Evolutionary conservation across 2,888 invertebrate species (phyloP), one percentile per base, ranked within the genome.

Genomic region (Hybos culiciformis): DNA sequence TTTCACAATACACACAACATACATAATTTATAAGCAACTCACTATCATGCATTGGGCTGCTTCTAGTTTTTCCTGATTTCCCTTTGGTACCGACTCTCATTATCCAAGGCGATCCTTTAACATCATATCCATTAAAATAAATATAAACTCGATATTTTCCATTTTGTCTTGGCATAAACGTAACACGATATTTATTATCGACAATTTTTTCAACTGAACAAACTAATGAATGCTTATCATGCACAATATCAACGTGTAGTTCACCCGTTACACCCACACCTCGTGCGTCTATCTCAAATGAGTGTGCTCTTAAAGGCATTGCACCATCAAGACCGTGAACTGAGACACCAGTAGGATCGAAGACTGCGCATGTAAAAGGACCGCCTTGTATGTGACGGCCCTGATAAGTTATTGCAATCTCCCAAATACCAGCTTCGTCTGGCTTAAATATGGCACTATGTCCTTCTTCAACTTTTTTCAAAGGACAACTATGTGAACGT

Each of bases 391-490:
- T 94, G 62, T 96, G 92, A 56, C 91, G 84, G 24, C 91, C 91
- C 60, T 94, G 92, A 64, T 96, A 96, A 24, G 87, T 82, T 50
- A 97, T 93, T 50, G 88, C 88, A 44, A 98, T 93, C 54, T 86
- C 82, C 96, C 96, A 97, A 57, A 91, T 88, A 44, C 96, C 97
- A 31, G 92, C 85, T 70, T 97, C 96, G 55, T 92, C 88, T 0
- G 97, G 97, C 60, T 93, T 90, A 66, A 97, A 97, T 55, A 90
- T 93, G 51, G 96, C 93, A 52, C 88, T 87, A 60, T 92, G 93
- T 42, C 88, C 86, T 43, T 87, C 90, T 37, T 83, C 82, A n/a
- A 83, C 78, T 49, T 83, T 83, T 34, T 80, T 80, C n/a, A 88
- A 80, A 0, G 87, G 86, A 61, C 88, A 84, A 47, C 78, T 74